Base-by-base conservation (phyloP, 2,888 invertebrate species). In the Poecilobothrus nobilitatus region DNA sequence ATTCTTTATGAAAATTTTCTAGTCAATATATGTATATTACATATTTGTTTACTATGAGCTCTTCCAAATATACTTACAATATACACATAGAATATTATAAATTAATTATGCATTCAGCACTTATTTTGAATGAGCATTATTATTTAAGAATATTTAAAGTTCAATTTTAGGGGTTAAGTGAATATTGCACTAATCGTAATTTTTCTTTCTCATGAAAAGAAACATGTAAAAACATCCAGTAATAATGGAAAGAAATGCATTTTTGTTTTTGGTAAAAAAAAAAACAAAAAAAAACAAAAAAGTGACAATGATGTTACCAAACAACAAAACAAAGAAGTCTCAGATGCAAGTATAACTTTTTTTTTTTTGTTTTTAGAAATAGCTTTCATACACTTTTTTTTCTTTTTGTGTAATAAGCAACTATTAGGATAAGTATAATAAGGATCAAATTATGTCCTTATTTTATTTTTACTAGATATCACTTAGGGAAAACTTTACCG, bases 181-280 rank as follows among this genome's bases (percentile, higher is more conserved):
- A 53, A 53, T 53, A 53, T 53, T 53, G 53, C 53, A 53, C 53
- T 53, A 53, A 53, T 53, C 53, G 53, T 53, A 53, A 53, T 53
- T 53, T 53, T 53, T 53, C 53, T 53, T 12, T 53, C 3, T 18
- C 15, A 53, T 53, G 53, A 6, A 53, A 15, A 4, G 9, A 8
- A 37, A 4, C 2, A 37, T 37, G 37, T 37, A 37, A 37, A 37
- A 10, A 37, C 8, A 37, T 27, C 27, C 27, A 27, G 27, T 4
- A 27, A 27, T 27, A 27, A 27, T 27, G 27, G 27, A 41, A 41
- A 41, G 9, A 8, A 12, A 12, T 41, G 15, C 41, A 41, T 41
- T 9, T 8, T 41, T 37, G 10, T 10, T 6, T 3, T 12, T 41
- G 2, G 41, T 41, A 15, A 12, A 41, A 41, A 8, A 12, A 12